phyloP scores from a whole-genome alignment of 2,113 vertebrate species.

The Amphilophus citrinellus region DNA sequence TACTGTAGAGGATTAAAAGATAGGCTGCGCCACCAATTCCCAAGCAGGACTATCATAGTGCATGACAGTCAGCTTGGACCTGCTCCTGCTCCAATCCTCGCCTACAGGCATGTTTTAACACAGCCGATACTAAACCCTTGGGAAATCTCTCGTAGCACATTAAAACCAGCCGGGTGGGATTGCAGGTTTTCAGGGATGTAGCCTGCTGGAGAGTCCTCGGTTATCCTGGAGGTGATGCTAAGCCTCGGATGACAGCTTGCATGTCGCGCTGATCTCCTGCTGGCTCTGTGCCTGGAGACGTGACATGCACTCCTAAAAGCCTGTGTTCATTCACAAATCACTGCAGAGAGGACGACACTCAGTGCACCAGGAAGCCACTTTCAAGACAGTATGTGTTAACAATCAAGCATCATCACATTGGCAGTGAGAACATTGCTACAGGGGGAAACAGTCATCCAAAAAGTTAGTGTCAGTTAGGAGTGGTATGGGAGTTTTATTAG shows the following conservation, averaged over 20 bases:
- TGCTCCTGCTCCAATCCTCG: background rate
- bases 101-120: background rate
- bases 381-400: constrained; percentile 5
- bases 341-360: background rate
- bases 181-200: background rate
- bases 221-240: constrained; percentile 42
- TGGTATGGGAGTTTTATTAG: background rate
- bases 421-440: background rate
- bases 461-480: background rate
- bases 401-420: background rate
- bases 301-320: constrained; percentile 19
- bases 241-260: constrained; percentile 43
- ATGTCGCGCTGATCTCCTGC: constrained; percentile 48
- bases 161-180: constrained; percentile 7
- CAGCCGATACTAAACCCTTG: constrained; percentile 11
- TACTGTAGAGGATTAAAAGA: constrained; percentile 57
- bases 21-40: background rate
- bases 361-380: constrained; percentile 7
- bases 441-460: background rate
- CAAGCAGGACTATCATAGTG: background rate
- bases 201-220: constrained; percentile 3
- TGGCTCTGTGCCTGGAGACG: constrained; percentile 53
- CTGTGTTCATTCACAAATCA: constrained; percentile 61
- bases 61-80: constrained; percentile 14
- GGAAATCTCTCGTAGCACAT: constrained; percentile 19